Conservation (phyloP, 2,113 vertebrate species). For the Leptocoma aspasia region DNA sequence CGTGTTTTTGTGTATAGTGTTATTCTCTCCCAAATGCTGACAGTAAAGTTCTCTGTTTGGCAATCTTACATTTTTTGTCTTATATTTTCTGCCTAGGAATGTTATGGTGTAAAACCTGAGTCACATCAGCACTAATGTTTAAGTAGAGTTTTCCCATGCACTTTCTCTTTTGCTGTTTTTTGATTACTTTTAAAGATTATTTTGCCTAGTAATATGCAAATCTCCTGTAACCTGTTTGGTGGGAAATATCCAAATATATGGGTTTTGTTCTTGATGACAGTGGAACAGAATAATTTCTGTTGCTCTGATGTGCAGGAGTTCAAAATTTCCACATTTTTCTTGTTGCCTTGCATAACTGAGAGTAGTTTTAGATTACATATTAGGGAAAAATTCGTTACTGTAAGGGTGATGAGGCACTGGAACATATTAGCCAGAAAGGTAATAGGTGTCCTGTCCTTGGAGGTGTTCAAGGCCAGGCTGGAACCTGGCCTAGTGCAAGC, state of each 20-base stretch:
- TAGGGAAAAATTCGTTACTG: background rate
- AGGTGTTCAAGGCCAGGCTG: background rate
- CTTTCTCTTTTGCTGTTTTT: background rate
- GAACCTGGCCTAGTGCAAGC: background rate
- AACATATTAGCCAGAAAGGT: background rate
- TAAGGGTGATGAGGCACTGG: background rate
- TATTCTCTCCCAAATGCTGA: background rate
- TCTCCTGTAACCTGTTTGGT: background rate
- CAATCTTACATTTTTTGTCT: background rate
- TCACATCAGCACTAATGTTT: background rate
- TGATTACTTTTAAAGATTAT: background rate
- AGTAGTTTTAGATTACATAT: background rate
- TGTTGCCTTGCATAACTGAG: background rate
- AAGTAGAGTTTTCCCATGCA: background rate
- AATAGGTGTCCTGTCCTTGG: background rate
- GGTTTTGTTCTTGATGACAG: background rate
- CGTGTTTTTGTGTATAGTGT: background rate
- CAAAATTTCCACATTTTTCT: background rate
- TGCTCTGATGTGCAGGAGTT: background rate
- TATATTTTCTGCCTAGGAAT: background rate
- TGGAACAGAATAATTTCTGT: background rate
- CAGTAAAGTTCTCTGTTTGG: background rate
- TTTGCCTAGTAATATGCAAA: background rate
- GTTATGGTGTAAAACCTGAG: background rate
- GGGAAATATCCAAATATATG: background rate